Base-by-base conservation (phyloP, 2,113 vertebrate species). In the Scomber colias region DNA sequence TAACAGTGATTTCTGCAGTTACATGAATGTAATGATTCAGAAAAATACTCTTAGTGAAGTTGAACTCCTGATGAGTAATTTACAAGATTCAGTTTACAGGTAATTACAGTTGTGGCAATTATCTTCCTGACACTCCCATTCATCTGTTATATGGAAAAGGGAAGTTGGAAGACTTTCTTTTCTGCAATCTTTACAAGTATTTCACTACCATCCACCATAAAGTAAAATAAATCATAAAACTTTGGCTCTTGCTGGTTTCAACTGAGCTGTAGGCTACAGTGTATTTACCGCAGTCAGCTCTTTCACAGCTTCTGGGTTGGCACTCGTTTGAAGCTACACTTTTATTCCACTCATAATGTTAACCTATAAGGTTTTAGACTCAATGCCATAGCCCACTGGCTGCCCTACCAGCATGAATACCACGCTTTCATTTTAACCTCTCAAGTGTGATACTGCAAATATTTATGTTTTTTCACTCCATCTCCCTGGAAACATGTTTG, bases 401-500 rank as follows among this genome's bases (percentile, higher is more conserved):
- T 60, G 50, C 61, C 14, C 53, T 49, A 66, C 57, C 66, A 57
- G 60, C 40, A 77, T 81, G 72, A 93, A 91, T 88, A 63, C 85
- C 70, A 66, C 3, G 83, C 85, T 91, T 92, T 92, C 79, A 89
- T 90, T 89, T 81, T 61, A 85, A 61, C 63, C 68, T 88, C 84
- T 90, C 68, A 76, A 89, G 85, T 89, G 82, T 84, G 74, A 89
- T 86, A 79, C 70, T 89, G 85, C 84, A 93, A 91, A 92, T 89
- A 91, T 90, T 92, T 90, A 84, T 90, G 68, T 81, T 78, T 75
- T 87, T 83, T 82, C 66, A 67, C 74, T 68, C 44, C 79, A 86
- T 93, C 81, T 87, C 89, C 86, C 62, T 83, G 81, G 90, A 91
- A 89, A 92, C 90, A 82, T 57, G 2, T 88, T 91, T 89, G 77